Evolutionary conservation across 2,888 invertebrate genomes (phyloP), one percentile per base, ranked within the genome.

Genomic region (Limnephilus marmoratus): DNA sequence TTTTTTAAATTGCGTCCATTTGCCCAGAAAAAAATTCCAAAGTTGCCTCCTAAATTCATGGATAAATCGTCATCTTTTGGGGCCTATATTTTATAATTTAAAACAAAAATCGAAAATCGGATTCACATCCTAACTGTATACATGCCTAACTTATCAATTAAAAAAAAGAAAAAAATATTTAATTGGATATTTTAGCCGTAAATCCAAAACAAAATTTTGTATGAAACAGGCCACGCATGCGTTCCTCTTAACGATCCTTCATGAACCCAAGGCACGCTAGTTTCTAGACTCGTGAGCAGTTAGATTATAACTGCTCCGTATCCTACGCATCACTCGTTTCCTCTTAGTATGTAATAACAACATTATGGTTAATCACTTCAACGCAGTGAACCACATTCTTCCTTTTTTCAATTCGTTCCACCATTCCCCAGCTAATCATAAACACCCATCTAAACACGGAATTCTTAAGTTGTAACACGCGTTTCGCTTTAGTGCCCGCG

Each of bases 391-490:
- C 81, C 83, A 80, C 68, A 80, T 91, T 37, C 81, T 87, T 45
- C 29, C 53, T 85, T 87, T 49, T 82, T 88, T 81, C 87, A 88
- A 91, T 91, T 91, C 88, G 91, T 91, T 91, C 87, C 91, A 82
- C 53, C 87, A 89, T 82, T 81, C 91, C 91, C 88, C 53, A 24
- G 37, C 83, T 89, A 82, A 91, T 91, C 91, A 53, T 91, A 91
- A 91, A 88, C 86, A 91, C 88, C 45, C 81, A 91, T 91, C 91
- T 91, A 91, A 82, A 89, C 88, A 91, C 91, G 81, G 88, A 91
- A 83, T 91, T 91, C 82, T 68, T 91, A 91, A 91, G 81, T 91
- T 89, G 81, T 83, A 91, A 89, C 81, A 87, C 85, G 82, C 87
- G 91, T 88, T 88, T 91, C 91, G 91, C 88, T 91, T 87, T 37